Evolutionary conservation across 53 echinoderm and acorn worm species (phyloP).

Genomic region (Antedon mediterranea): DNA sequence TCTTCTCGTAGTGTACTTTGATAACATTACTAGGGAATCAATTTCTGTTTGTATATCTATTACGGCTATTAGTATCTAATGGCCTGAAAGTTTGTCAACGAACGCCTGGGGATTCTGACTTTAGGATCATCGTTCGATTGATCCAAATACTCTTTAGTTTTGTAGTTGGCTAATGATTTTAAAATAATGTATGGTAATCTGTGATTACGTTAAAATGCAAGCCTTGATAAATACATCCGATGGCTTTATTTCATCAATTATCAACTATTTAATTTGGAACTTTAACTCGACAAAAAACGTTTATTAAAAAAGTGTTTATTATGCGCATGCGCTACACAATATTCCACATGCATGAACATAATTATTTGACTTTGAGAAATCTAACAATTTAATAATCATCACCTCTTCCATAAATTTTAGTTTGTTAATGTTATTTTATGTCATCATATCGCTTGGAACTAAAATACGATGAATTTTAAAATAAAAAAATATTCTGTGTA

Average conservation of each 20-base stretch:
- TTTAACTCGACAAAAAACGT: too few relatives aligned
- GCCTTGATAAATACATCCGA: not conserved
- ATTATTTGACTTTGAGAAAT: too few relatives aligned
- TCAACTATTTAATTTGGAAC: not conserved
- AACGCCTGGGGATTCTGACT: not conserved
- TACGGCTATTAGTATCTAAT: not conserved
- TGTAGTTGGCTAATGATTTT: not conserved
- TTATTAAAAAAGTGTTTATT: too few relatives aligned
- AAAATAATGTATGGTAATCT: not conserved
- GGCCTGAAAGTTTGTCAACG: not conserved
- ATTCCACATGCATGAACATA: too few relatives aligned
- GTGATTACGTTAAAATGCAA: not conserved
- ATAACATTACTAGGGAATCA: not conserved
- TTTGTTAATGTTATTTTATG: not conserved
- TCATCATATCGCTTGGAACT: not conserved
- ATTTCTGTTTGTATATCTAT: not conserved
- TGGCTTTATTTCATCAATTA: not conserved
- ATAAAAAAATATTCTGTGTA: not conserved
- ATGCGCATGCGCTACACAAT: too few relatives aligned
- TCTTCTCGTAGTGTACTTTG: too few relatives aligned
- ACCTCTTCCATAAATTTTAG: too few relatives aligned
- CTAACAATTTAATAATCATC: too few relatives aligned
- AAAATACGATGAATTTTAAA: not conserved
- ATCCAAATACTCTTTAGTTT: not conserved
- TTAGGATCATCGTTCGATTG: not conserved